Evolutionary conservation across 2,888 invertebrate genomes (phyloP).

Genomic region (Troides oblongomaculatus): DNA sequence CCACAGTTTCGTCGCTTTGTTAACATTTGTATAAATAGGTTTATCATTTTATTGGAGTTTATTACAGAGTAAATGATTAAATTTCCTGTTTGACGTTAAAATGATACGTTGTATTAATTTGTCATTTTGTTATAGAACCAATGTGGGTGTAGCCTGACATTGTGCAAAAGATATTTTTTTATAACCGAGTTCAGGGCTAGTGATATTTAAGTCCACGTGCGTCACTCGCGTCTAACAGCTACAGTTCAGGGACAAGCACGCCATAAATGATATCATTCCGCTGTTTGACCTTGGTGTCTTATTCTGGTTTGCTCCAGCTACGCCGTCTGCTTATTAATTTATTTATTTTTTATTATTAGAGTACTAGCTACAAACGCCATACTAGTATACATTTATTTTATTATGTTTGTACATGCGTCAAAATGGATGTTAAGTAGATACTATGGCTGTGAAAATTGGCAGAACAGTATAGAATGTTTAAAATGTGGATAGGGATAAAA

Average conservation of each 20-base stretch:
- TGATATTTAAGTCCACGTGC: constrained; percentile 70
- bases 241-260: constrained; percentile 74
- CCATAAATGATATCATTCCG: constrained; percentile 75
- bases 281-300: constrained; percentile 69
- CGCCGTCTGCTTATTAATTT: constrained; percentile 69
- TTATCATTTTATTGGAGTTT: no score
- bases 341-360: neutral
- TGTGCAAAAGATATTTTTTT: constrained; percentile 59
- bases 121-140: constrained; percentile 2
- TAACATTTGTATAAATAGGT: no score
- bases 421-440: no score
- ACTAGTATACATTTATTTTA: constrained; percentile 9
- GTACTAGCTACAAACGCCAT: no score
- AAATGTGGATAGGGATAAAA: no score
- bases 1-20: no score
- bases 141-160: constrained; percentile 47
- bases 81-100: no score
- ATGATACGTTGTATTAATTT: neutral
- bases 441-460: no score
- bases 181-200: constrained; percentile 63
- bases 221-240: constrained; percentile 60
- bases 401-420: no score
- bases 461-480: no score
- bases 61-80: no score
- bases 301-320: constrained; percentile 73